phyloP scores from a whole-genome alignment of 2,113 vertebrate species.

The Fregata magnificens region DNA sequence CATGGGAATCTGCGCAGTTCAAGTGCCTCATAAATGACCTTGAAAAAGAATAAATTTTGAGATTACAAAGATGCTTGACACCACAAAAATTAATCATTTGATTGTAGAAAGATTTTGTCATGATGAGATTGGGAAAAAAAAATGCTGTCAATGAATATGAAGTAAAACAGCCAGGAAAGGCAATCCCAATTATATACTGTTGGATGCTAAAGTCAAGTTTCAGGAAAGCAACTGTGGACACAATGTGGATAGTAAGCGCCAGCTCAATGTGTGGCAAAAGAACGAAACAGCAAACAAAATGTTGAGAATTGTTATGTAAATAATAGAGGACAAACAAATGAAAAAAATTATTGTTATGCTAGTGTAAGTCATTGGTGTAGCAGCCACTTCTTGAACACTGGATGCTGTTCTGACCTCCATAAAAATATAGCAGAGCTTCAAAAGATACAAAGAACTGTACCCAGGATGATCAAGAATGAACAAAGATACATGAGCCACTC shows the following conservation, averaged over 20 bases:
- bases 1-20: background rate
- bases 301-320: background rate
- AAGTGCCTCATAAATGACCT: background rate
- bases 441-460: background rate
- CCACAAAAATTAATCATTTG: background rate
- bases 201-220: background rate
- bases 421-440: background rate
- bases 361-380: background rate
- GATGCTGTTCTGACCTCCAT: background rate
- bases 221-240: background rate
- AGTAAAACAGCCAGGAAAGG: background rate
- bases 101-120: background rate
- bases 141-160: background rate
- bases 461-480: background rate
- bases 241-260: background rate
- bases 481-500: background rate
- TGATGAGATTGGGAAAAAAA: background rate
- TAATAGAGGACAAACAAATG: background rate
- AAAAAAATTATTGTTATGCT: background rate
- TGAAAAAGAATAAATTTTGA: background rate
- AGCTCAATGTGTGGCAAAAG: background rate
- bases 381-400: background rate
- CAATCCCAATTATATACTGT: background rate
- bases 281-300: background rate
- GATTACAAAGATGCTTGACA: background rate